Evolutionary conservation across 2,113 vertebrate species (phyloP).

Genomic region (Dromaius novaehollandiae): DNA sequence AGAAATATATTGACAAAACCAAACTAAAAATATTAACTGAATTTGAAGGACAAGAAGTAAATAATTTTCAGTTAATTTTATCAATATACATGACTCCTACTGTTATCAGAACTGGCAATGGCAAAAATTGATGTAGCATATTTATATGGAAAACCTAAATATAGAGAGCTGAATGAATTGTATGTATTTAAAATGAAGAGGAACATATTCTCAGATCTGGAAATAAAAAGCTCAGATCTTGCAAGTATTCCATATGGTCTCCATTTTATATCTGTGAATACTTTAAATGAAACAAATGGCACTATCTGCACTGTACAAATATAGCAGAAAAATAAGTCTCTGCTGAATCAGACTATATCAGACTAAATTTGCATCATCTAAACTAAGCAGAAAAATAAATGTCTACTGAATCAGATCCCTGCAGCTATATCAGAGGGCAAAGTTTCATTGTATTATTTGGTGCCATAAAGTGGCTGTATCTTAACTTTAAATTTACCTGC

Average conservation of each 20-base stretch:
- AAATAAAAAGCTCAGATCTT: neutral
- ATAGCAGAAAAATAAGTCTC: neutral
- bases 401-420: neutral
- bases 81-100: neutral
- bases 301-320: neutral
- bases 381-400: neutral
- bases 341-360: neutral
- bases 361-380: neutral
- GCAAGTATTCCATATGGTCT: neutral
- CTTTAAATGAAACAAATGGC: neutral
- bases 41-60: neutral
- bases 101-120: neutral
- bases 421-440: neutral
- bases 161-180: neutral
- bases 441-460: slow-evolving; percentile 34
- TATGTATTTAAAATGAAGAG: neutral
- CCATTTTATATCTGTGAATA: neutral
- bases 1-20: neutral
- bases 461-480: neutral
- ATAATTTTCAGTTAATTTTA: neutral
- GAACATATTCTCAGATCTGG: neutral
- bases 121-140: neutral
- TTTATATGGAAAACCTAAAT: neutral
- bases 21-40: neutral
- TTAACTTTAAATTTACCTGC: slow-evolving; percentile 30